Evolutionary conservation across 2,113 vertebrate genomes (phyloP).

Genomic region (Corythaeola cristata): DNA sequence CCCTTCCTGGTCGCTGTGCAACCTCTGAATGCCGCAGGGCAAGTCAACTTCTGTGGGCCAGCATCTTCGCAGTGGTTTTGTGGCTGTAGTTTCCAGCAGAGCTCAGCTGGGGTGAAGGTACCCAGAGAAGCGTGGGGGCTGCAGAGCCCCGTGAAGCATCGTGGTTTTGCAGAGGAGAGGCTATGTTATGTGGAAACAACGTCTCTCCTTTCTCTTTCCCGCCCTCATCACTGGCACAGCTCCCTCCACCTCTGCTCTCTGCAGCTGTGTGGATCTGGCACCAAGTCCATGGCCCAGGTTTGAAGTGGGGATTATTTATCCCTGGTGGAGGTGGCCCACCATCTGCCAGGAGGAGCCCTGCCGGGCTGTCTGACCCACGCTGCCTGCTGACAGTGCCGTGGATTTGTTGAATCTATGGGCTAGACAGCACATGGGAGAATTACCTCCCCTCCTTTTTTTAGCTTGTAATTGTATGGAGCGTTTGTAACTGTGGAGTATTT

Average conservation of each 20-base stretch:
- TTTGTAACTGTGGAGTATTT: neutral
- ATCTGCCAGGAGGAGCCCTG: neutral
- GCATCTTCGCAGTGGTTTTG: neutral
- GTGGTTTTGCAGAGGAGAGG: neutral
- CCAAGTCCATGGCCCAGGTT: neutral
- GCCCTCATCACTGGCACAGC: neutral
- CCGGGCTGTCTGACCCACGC: neutral
- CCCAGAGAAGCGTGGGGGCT: neutral
- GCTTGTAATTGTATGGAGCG: neutral
- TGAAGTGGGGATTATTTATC: neutral
- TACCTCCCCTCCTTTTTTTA: neutral
- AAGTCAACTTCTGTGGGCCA: neutral
- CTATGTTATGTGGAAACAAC: neutral
- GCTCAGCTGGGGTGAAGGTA: neutral
- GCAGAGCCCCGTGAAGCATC: neutral
- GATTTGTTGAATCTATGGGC: neutral
- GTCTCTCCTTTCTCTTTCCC: neutral
- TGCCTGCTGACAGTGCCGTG: neutral
- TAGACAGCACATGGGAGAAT: neutral
- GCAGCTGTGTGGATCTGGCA: neutral
- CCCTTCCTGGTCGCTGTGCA: neutral
- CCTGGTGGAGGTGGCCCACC: neutral
- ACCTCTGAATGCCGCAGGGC: neutral
- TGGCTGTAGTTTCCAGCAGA: neutral
- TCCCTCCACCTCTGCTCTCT: neutral